Conservation (phyloP, 2,888 invertebrate genomes). For the Drosophila nr. perissopoda region DNA sequence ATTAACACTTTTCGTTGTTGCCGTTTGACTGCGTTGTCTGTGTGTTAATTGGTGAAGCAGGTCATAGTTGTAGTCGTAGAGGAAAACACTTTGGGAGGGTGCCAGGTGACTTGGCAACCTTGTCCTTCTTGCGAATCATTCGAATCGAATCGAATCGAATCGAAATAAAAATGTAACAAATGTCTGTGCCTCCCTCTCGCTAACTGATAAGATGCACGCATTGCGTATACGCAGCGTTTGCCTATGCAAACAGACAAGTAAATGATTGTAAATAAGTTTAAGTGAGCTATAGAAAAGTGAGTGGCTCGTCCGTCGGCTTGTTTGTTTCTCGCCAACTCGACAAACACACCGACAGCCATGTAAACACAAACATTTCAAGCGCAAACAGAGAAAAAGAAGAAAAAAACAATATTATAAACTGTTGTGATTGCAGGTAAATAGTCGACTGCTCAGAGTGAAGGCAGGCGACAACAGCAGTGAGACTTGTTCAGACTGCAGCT, state of each 20-base stretch:
- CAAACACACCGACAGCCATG: conserved; percentile 44
- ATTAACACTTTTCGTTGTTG: conserved; percentile 52
- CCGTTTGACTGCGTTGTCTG: conserved; percentile 7
- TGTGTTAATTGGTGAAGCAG: conserved; percentile 40
- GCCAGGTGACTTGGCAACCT: conserved; percentile 26
- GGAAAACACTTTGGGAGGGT: background rate
- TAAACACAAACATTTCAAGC: conserved; percentile 60
- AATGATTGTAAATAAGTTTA: conserved; percentile 46
- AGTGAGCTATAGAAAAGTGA: conserved; percentile 53
- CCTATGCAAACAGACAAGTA: conserved; percentile 47
- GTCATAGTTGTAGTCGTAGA: background rate
- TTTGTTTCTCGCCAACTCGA: conserved; percentile 42
- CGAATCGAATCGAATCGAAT: conserved; percentile 4
- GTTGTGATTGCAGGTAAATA: conserved; percentile 76
- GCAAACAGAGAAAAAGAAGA: conserved; percentile 44
- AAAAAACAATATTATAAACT: conserved; percentile 51
- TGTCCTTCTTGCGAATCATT: conserved; percentile 38
- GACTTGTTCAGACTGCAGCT: conserved; percentile 38
- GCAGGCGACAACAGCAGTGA: conserved; percentile 15
- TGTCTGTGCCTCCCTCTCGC: background rate
- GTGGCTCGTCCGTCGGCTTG: conserved; percentile 51
- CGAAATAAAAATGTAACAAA: conserved; percentile 28
- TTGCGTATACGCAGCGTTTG: conserved; percentile 60
- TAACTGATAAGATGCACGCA: conserved; percentile 38
- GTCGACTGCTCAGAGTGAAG: conserved; percentile 25